Evolutionary conservation across 2,797 vertebrate genomes (phyloP).

Genomic region (Ceyx erithaca): DNA sequence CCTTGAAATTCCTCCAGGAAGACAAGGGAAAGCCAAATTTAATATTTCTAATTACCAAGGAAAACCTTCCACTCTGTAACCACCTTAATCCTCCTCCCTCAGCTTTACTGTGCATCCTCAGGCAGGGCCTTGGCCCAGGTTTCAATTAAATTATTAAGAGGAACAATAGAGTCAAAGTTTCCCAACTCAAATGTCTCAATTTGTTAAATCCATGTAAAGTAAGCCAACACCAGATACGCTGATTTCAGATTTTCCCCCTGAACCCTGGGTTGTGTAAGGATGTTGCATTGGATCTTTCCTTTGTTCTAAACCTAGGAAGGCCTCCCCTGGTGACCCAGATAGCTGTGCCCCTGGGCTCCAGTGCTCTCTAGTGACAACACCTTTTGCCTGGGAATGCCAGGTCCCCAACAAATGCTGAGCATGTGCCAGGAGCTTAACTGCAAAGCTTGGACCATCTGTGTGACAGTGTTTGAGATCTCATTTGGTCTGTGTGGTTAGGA

Average conservation of each 20-base stretch:
- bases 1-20: constrained; percentile 44
- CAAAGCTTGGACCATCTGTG: neutral
- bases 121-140: neutral
- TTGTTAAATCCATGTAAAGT: neutral
- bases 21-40: constrained; percentile 25
- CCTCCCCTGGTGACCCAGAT: neutral
- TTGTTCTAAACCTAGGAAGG: neutral
- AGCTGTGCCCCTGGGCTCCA: neutral
- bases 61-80: constrained; percentile 1
- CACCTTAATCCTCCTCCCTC: neutral
- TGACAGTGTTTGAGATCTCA: neutral
- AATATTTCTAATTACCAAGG: constrained; percentile 37
- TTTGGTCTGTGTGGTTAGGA: neutral
- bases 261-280: neutral
- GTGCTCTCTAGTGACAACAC: neutral
- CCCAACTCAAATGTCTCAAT: neutral
- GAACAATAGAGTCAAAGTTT: neutral
- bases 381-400: neutral
- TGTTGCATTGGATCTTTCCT: neutral
- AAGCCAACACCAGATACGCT: accelerated
- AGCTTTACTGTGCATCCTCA: constrained; percentile 3
- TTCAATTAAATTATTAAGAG: constrained; percentile 11
- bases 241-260: neutral
- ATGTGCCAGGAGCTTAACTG: neutral
- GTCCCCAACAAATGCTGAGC: neutral